phyloP scores from a whole-genome alignment of 2,113 vertebrate genomes.

The Pseudonaja textilis region DNA sequence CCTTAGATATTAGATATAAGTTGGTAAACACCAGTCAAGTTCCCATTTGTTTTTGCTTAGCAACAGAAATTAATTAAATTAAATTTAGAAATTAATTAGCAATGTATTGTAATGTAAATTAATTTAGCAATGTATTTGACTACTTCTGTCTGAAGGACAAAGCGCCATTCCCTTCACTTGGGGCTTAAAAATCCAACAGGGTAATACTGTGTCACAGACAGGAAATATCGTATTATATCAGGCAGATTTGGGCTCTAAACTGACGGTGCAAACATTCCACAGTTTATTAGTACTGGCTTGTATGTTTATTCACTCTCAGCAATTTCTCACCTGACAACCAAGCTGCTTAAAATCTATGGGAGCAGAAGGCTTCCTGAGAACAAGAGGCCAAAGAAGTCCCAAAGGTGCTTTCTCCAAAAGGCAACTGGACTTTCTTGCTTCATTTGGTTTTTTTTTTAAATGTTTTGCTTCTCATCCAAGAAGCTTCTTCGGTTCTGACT shows the following conservation, averaged over 20 bases:
- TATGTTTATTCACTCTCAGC: constrained; percentile 7
- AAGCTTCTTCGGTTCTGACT: too few relatives aligned
- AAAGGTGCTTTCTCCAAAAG: too few relatives aligned
- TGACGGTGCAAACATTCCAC: constrained; percentile 10
- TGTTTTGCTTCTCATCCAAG: too few relatives aligned
- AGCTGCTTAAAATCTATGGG: background rate
- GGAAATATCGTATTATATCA: constrained; percentile 2
- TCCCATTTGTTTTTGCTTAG: background rate
- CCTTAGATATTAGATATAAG: too few relatives aligned
- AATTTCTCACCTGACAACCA: background rate
- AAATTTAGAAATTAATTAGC: too few relatives aligned
- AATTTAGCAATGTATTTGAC: background rate
- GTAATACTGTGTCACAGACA: background rate
- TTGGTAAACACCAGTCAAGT: background rate
- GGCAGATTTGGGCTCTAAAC: background rate
- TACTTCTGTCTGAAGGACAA: background rate
- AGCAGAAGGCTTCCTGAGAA: background rate
- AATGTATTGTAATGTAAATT: too few relatives aligned
- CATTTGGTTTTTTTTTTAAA: too few relatives aligned
- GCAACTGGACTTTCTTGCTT: too few relatives aligned
- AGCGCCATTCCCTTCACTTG: background rate
- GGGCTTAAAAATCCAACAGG: background rate
- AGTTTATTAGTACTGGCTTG: constrained; percentile 13
- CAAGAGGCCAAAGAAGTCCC: background rate
- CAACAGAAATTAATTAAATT: too few relatives aligned